phyloP scores from a whole-genome alignment of 2,888 invertebrate species.

The Leptothorax acervorum region DNA sequence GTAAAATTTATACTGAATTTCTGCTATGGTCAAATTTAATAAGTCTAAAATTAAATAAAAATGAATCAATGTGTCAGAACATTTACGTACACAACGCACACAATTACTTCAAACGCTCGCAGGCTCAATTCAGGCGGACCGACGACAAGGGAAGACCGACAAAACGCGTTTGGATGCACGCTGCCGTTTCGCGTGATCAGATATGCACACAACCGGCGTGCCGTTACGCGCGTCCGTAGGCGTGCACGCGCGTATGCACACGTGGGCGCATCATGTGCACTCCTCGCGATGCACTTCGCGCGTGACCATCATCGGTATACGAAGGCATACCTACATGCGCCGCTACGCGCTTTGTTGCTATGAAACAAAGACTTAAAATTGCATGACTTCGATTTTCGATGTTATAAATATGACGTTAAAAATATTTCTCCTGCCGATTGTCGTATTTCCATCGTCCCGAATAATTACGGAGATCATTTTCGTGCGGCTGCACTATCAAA shows the following conservation, averaged over 20 bases:
- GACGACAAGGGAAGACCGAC: conserved; percentile 52
- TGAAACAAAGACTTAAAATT: background rate
- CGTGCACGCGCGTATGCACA: conserved; percentile 29
- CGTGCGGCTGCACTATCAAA: conserved; percentile 13
- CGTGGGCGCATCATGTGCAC: conserved; percentile 30
- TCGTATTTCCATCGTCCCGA: conserved; percentile 16
- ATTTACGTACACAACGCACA: background rate
- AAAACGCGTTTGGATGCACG: conserved; percentile 72
- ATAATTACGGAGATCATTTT: conserved; percentile 39
- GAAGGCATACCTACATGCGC: background rate
- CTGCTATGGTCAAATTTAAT: background rate
- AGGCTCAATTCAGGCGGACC: background rate
- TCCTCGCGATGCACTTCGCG: conserved; percentile 28
- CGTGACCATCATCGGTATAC: conserved; percentile 35
- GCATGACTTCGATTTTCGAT: conserved; percentile 1
- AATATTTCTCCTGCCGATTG: background rate
- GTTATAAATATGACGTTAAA: background rate
- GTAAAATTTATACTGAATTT: background rate
- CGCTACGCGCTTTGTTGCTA: conserved; percentile 6
- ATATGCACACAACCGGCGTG: conserved; percentile 64
- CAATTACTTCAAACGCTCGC: background rate
- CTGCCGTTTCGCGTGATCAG: conserved; percentile 79
- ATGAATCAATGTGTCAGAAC: background rate
- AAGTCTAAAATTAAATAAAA: background rate
- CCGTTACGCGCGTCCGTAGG: conserved; percentile 59